Evolutionary conservation across 2,113 vertebrate genomes (phyloP).

Genomic region (Nanorana parkeri): DNA sequence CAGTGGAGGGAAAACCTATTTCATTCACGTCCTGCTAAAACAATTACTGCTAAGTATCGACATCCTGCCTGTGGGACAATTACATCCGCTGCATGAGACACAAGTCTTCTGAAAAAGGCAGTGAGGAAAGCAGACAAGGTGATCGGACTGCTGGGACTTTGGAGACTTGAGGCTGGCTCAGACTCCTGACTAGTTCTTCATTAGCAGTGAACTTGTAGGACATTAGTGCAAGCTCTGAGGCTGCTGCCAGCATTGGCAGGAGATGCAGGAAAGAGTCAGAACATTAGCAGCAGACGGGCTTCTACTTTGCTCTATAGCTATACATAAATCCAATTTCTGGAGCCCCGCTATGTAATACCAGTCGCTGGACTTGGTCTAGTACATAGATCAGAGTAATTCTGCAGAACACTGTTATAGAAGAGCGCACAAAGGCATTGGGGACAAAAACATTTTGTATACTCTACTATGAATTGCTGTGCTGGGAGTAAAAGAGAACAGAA

Average conservation of each 20-base stretch:
- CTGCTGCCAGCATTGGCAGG: slow-evolving; percentile 8
- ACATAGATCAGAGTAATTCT: slow-evolving; percentile 13
- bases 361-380: background rate
- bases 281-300: slow-evolving; percentile 35
- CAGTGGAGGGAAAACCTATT: slow-evolving; percentile 21
- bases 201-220: slow-evolving; percentile 19
- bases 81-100: slow-evolving; percentile 34
- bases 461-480: background rate
- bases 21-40: slow-evolving; percentile 35
- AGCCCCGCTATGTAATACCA: background rate
- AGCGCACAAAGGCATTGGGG: background rate
- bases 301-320: background rate
- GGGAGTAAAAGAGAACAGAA: background rate
- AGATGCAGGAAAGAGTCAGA: background rate
- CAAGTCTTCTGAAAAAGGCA: slow-evolving; percentile 20
- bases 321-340: slow-evolving; percentile 4
- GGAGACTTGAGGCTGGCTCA: background rate
- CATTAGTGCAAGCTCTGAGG: background rate
- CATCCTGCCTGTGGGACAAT: slow-evolving; percentile 42
- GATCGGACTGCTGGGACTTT: background rate
- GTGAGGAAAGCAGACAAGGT: slow-evolving; percentile 11
- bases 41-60: slow-evolving; percentile 41
- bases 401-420: slow-evolving; percentile 10
- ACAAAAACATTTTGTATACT: background rate
- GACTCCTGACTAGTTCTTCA: slow-evolving; percentile 13